Evolutionary conservation across 2,888 invertebrate species (phyloP), one percentile per base, ranked within the genome.

Genomic region (Cetonia aurata): DNA sequence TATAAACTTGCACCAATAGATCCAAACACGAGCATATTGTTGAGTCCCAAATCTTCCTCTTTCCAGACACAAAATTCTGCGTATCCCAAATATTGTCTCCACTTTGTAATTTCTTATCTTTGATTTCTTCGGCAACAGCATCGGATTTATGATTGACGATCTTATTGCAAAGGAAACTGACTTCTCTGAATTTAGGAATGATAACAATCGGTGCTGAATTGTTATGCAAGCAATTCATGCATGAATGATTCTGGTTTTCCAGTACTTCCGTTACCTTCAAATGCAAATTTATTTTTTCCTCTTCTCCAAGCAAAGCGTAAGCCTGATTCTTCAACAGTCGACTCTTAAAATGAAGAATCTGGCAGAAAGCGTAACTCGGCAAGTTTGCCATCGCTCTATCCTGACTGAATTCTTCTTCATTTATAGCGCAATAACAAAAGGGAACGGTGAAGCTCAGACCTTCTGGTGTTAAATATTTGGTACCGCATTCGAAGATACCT

Each of bases 261-360:
- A 88, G 83, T 71, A 88, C 85, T 53, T 84, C 83, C 0, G 87
- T 86, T 37, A 87, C 85, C 67, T 86, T 85, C 0, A 85, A 79
- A 75, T 90, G 89, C 76, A 88, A 86, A 76, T 88, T 87, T 74
- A 86, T 87, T 75, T 86, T 88, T 74, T 89, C 88, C 74, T 86
- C 87, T 8, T 86, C 80, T 0, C 88, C 86, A 19, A 89, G 79
- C 37, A 88, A 77, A 74, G 88, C 87, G 75, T 89, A 89, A 69
- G 88, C 86, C 0, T 87, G 84, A 71, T 84, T 83, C 74, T 86
- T 85, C 48, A 89, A 86, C 67, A 82, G 85, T 72, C 83, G 85
- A 73, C 85, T 86, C 79, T 85, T 86, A 76, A 90, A 90, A 77
- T 86, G 86, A 78, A 90, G 83, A 9, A 88, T 80, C 79, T 86